Base-by-base conservation (phyloP, 2,113 vertebrate species). In the Fregetta grallaria region DNA sequence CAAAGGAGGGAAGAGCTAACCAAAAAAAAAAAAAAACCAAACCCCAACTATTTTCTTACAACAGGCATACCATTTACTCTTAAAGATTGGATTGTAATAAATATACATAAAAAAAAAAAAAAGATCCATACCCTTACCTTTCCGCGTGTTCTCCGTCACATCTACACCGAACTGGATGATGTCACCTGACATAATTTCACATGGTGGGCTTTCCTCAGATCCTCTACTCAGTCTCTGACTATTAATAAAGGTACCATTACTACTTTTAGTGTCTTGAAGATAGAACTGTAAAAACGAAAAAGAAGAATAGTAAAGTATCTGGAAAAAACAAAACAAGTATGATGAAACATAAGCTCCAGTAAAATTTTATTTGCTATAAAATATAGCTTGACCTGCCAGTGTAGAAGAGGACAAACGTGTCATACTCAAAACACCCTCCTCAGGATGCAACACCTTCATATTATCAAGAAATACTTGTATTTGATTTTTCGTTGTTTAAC, bases 181-280 rank as follows among this genome's bases (percentile, higher is more conserved):
- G 97, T 99, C 99, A 62, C 99, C 99, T 4, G 99, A 99, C 89
- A 99, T 99, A 88, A 99, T 99, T 98, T 99, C 99, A 92, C 99
- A 99, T 93, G 99, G 99, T 47, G 99, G 99, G 96, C 99, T 99
- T 98, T 99, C 99, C 97, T 99, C 99, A 4, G 99, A 99, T 96
- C 99, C 99, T 65, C 99, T 99, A 97, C 99, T 99, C 98, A 99
- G 97, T 97, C 99, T 98, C 98, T 99, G 99, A 98, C 99, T 99
- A 98, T 99, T 99, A 98, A 99, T 99, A 98, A 99, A 99, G 86
- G 99, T 99, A 97, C 99, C 99, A 94, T 99, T 99, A 98, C 99
- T 99, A 98, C 99, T 99, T 97, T 99, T 99, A 97, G 99, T 99
- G 99, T 99, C 99, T 98, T 99, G 99, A 96, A 99, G 99, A 98